Evolutionary conservation across 2,113 vertebrate genomes (phyloP), one percentile per base, ranked within the genome.

Genomic region (Gopherus flavomarginatus): DNA sequence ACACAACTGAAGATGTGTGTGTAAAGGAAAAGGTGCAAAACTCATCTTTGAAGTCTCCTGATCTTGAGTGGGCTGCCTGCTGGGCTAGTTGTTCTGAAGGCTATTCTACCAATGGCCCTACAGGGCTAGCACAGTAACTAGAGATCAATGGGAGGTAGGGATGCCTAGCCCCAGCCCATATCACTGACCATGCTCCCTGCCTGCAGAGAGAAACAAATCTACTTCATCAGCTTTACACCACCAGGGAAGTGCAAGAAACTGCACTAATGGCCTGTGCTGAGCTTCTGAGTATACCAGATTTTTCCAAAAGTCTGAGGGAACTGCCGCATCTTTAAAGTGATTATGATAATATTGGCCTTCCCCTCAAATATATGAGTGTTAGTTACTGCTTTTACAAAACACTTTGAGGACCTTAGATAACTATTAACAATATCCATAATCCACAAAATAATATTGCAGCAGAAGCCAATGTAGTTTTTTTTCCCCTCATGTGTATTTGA

Each of bases 371-470:
- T 77, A 22, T 82, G 56, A 82, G 81, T 75, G 35, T 96, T 93
- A 92, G 83, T 86, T 21, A 21, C 11, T 52, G 56, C 57, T 81
- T 90, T 87, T 91, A n/a, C 89, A 90, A 75, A 90, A 80, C 57
- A 27, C 38, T 95, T 89, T 29, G 83, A 52, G 90, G 89, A 85
- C 83, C 75, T 62, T 35, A 81, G 54, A 62, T 89, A 95, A 62
- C 85, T 93, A 82, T 83, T 95, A 86, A 56, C 44, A 83, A n/a
- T 95, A 81, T 88, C 69, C 92, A 1, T 90, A 93, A 95, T 86
- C 62, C 54, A 77, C 82, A 91, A 79, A 96, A 88, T 85, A 93
- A 93, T 92, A 79, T 5, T 83, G 52, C 65, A 86, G 29, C 57
- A 79, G 54, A 95, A 95, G 53, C 38, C 86, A 38, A 42, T 93